Evolutionary conservation across 2,888 invertebrate species (phyloP).

Genomic region (Cantharis lateralis): DNA sequence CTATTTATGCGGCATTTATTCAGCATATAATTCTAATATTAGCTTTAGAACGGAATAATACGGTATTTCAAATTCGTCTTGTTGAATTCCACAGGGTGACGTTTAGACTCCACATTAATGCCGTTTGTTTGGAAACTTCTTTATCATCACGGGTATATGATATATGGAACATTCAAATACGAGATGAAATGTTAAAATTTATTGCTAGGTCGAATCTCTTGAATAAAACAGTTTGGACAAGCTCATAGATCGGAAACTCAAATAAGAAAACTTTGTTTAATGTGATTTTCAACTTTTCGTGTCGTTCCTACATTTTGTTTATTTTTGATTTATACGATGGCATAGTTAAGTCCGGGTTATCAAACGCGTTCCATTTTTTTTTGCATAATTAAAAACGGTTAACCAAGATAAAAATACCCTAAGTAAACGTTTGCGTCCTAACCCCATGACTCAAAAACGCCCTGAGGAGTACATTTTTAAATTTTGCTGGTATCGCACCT

Average conservation of each 20-base stretch:
- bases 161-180: slow-evolving; percentile 38
- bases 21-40: slow-evolving; percentile 4
- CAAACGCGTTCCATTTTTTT: background rate
- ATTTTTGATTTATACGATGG: background rate
- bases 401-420: background rate
- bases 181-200: slow-evolving; percentile 37
- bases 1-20: background rate
- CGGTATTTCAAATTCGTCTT: background rate
- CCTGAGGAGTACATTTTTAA: slow-evolving; percentile 12
- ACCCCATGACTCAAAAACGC: slow-evolving; percentile 9
- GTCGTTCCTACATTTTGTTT: slow-evolving; percentile 1
- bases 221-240: slow-evolving; percentile 29
- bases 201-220: slow-evolving; percentile 31
- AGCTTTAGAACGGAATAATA: slow-evolving; percentile 2
- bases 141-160: slow-evolving; percentile 38
- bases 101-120: slow-evolving; percentile 41
- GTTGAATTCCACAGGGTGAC: slow-evolving; percentile 35
- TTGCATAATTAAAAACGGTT: background rate
- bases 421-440: background rate
- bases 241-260: slow-evolving; percentile 3
- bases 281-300: slow-evolving; percentile 26
- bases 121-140: slow-evolving; percentile 42
- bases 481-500: slow-evolving; percentile 19
- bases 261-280: slow-evolving; percentile 35
- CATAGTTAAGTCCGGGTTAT: background rate